Conservation (phyloP, 2,888 invertebrate genomes). For the Amiota communis region DNA sequence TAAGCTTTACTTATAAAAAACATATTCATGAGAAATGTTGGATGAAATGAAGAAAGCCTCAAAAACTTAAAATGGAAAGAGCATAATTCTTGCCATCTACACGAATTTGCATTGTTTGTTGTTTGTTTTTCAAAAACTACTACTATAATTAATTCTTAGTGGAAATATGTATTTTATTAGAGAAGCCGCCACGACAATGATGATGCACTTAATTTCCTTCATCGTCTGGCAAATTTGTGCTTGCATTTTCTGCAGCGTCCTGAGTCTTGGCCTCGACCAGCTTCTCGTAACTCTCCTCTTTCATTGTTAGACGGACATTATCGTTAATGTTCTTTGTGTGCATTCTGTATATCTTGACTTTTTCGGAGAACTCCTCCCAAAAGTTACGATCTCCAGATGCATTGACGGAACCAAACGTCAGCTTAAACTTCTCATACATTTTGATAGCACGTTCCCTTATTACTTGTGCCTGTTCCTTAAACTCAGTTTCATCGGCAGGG, state of each 20-base stretch:
- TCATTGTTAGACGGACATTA: conserved; percentile 64
- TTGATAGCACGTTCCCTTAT: conserved; percentile 82
- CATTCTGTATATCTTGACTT: conserved; percentile 80
- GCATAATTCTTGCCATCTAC: too few relatives aligned
- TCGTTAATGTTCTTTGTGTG: conserved; percentile 77
- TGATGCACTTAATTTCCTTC: conserved; percentile 5
- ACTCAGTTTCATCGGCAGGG: conserved; percentile 77
- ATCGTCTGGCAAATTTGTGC: conserved; percentile 15
- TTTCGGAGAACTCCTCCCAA: conserved; percentile 81
- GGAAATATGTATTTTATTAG: too few relatives aligned
- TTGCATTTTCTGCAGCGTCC: conserved; percentile 27
- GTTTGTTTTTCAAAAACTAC: too few relatives aligned
- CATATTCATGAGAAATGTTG: too few relatives aligned
- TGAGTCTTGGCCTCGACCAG: conserved; percentile 52
- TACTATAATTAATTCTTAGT: conserved; percentile 7
- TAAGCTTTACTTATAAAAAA: too few relatives aligned
- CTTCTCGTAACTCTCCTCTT: conserved; percentile 61
- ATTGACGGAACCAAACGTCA: conserved; percentile 75
- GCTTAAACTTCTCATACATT: conserved; percentile 73
- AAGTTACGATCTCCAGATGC: conserved; percentile 77
- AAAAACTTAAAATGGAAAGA: too few relatives aligned
- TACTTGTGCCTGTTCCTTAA: conserved; percentile 80
- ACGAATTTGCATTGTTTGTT: too few relatives aligned
- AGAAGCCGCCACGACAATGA: not conserved
- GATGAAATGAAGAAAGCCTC: too few relatives aligned